phyloP scores from a whole-genome alignment of 2,113 vertebrate genomes.

The Callithrix jacchus region DNA sequence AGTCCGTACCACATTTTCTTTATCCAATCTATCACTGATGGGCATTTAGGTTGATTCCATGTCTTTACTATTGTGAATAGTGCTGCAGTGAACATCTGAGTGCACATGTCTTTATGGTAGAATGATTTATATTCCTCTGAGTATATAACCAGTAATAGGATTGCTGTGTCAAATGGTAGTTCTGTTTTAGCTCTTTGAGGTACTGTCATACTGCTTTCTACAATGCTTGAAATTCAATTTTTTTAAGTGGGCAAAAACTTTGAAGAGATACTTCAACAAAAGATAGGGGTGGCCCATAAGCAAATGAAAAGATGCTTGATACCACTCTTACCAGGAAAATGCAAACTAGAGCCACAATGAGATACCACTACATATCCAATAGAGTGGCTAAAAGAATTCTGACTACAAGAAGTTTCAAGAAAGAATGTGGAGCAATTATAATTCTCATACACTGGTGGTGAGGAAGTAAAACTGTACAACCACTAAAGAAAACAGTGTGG shows the following conservation, averaged over 20 bases:
- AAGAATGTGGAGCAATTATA: background rate
- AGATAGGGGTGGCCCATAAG: background rate
- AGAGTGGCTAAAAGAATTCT: background rate
- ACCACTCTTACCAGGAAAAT: slow-evolving; percentile 25
- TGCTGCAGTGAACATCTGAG: too few relatives aligned
- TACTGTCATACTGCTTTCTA: too few relatives aligned
- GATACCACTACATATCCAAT: background rate
- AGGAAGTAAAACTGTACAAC: background rate
- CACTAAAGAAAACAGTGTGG: background rate
- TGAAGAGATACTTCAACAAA: background rate
- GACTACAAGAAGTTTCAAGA: background rate
- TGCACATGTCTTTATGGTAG: too few relatives aligned
- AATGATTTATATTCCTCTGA: too few relatives aligned
- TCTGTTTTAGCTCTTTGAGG: too few relatives aligned
- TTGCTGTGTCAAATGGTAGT: too few relatives aligned
- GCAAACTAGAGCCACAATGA: background rate
- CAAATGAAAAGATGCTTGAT: background rate
- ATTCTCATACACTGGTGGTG: background rate
- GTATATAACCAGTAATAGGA: too few relatives aligned
- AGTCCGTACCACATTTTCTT: too few relatives aligned
- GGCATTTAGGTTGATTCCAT: too few relatives aligned
- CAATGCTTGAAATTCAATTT: background rate
- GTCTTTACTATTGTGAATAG: too few relatives aligned
- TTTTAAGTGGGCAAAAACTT: slow-evolving; percentile 4
- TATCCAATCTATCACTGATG: too few relatives aligned